phyloP scores from a whole-genome alignment of 1,140 invertebrate genomes.

The Caenorhabditis brenneri region DNA sequence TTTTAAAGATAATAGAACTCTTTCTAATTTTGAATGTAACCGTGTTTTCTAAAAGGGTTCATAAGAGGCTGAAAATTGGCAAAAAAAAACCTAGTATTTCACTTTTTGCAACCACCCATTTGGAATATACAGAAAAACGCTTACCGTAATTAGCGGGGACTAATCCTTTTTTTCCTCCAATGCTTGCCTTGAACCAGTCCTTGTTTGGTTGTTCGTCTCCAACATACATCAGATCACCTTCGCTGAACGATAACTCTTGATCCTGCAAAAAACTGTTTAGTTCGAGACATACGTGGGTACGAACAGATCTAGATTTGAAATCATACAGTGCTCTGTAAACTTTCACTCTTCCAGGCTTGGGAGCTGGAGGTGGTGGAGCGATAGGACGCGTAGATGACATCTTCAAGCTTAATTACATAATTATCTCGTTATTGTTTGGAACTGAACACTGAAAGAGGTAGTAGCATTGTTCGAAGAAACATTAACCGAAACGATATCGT shows the following conservation, averaged over 20 bases:
- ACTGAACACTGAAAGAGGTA: no score
- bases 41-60: no score
- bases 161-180: slow-evolving; percentile 75
- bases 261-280: background rate
- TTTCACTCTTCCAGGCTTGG: slow-evolving; percentile 75
- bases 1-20: no score
- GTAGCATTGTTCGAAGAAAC: background rate
- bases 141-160: slow-evolving; percentile 79
- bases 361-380: slow-evolving; percentile 54
- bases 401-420: no score
- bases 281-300: slow-evolving; percentile 55
- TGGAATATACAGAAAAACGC: no score
- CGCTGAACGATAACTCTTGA: slow-evolving; percentile 76
- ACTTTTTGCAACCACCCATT: no score
- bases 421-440: no score
- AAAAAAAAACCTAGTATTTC: no score
- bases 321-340: slow-evolving; percentile 76
- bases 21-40: no score
- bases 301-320: slow-evolving; percentile 76
- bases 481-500: background rate
- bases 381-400: background rate
- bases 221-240: slow-evolving; percentile 78
- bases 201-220: slow-evolving; percentile 74
- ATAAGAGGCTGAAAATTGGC: no score
- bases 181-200: slow-evolving; percentile 78